Evolutionary conservation across 2,113 vertebrate genomes (phyloP).

Genomic region (Mastomys natalensis): DNA sequence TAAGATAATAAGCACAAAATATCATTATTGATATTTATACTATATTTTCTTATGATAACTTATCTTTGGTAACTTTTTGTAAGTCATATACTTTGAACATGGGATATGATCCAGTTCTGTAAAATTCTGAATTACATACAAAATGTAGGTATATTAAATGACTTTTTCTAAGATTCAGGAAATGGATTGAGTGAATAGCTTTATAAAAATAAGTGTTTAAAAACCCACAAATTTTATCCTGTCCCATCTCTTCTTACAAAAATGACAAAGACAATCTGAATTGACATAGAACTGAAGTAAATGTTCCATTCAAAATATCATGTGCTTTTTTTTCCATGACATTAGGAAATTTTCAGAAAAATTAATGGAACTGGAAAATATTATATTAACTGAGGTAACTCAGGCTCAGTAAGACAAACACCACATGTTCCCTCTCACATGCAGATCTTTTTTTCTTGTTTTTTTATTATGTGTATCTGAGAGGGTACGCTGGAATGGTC

Average conservation of each 20-base stretch:
- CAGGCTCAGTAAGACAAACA: neutral
- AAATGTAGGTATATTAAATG: neutral
- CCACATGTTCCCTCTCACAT: neutral
- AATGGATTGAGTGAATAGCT: neutral
- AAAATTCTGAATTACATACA: conserved; percentile 25
- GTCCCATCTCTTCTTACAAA: neutral
- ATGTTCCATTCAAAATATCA: neutral
- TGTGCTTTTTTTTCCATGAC: neutral
- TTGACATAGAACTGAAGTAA: neutral
- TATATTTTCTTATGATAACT: conserved; percentile 36
- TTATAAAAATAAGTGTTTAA: conserved; percentile 37
- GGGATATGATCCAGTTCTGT: neutral
- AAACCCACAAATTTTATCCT: conserved; percentile 18
- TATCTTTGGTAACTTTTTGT: neutral
- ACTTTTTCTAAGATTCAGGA: conserved; percentile 50
- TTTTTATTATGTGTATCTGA: neutral
- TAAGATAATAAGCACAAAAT: neutral
- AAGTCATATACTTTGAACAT: conserved; percentile 4
- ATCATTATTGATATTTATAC: conserved; percentile 4
- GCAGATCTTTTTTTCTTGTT: neutral
- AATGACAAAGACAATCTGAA: neutral
- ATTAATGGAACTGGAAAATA: conserved; percentile 4
- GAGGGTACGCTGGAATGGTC: neutral
- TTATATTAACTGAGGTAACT: neutral
- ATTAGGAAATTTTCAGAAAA: neutral